Evolutionary conservation across 2,888 invertebrate species (phyloP), one percentile per base, ranked within the genome.

Genomic region (Nudaria mundana): DNA sequence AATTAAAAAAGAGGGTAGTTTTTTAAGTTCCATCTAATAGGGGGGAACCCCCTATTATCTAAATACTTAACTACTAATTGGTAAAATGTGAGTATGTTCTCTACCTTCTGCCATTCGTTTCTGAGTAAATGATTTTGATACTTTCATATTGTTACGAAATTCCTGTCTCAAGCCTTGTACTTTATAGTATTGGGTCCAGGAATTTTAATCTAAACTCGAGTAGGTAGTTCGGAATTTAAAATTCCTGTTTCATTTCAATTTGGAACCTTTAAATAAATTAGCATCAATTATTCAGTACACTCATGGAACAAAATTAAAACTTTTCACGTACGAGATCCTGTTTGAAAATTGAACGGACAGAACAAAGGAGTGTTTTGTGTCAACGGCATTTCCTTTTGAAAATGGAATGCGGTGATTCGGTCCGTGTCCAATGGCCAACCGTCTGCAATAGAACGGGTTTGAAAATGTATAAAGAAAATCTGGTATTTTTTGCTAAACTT

Each of bases 331-430:
- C 58, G 57, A 48, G 59, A 64, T 63, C 65, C 68, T 66, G 68
- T 71, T 72, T 65, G 63, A 69, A 76, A 76, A 76, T 68, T 55
- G 66, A 75, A 75, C 53, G 65, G 52, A 65, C 52, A 72, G 76
- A 76, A 84, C 81, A 78, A 82, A 83, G 81, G 74, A 77, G 71
- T 71, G 71, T 74, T 76, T 74, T 77, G 76, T 81, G 81, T 80
- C 82, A 82, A 71, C 76, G 76, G 72, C 72, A 76, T 73, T 78
- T 79, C 78, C 76, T 74, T 76, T 76, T 72, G 70, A 64, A 79
- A 81, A 80, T 81, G 74, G 80, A 81, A 81, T 71, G 71, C 67
- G 70, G 68, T 71, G 69, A 71, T 71, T 63, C 63, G 54, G 63
- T 61, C 61, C 60, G 63, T 68, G 67, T 67, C 68, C 58, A 61